Conservation (phyloP, 2,797 vertebrate species). For the Hybognathus amarus region DNA sequence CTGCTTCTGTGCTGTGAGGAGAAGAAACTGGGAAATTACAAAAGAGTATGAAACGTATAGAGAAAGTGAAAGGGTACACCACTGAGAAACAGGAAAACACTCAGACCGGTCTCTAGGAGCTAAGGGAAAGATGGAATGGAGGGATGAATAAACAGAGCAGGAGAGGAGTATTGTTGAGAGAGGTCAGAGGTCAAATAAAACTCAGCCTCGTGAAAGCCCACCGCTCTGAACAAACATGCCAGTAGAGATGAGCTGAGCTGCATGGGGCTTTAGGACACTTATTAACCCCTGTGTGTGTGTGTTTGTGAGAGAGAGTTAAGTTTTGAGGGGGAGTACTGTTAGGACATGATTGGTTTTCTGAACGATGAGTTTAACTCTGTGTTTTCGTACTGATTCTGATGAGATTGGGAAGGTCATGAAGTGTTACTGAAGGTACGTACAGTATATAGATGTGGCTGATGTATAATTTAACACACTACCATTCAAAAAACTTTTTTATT, state of each 20-base stretch:
- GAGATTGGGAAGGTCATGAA: too few relatives aligned
- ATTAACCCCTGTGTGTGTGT: constrained; percentile 50
- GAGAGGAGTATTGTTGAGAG: constrained; percentile 40
- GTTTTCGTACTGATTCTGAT: neutral
- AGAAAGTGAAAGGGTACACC: constrained; percentile 24
- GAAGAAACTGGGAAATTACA: neutral
- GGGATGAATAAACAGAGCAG: constrained; percentile 42
- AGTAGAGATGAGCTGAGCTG: constrained; percentile 22
- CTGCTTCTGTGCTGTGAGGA: constrained; percentile 11
- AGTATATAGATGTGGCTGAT: neutral
- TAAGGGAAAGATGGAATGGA: constrained; percentile 47
- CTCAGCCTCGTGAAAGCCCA: constrained; percentile 34
- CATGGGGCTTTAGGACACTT: constrained; percentile 38
- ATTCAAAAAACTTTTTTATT: too few relatives aligned
- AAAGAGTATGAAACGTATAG: neutral
- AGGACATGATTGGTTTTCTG: constrained; percentile 25
- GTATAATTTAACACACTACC: neutral
- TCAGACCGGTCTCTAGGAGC: constrained; percentile 23
- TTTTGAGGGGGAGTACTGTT: constrained; percentile 10
- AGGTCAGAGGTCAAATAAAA: constrained; percentile 46
- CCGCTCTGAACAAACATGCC: constrained; percentile 49
- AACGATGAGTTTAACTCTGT: neutral
- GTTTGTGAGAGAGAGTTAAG: neutral
- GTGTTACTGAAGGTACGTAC: constrained; percentile 11
- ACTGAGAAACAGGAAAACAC: neutral